Evolutionary conservation across 1,140 invertebrate species (phyloP).

Genomic region (Trissolcus basalis): DNA sequence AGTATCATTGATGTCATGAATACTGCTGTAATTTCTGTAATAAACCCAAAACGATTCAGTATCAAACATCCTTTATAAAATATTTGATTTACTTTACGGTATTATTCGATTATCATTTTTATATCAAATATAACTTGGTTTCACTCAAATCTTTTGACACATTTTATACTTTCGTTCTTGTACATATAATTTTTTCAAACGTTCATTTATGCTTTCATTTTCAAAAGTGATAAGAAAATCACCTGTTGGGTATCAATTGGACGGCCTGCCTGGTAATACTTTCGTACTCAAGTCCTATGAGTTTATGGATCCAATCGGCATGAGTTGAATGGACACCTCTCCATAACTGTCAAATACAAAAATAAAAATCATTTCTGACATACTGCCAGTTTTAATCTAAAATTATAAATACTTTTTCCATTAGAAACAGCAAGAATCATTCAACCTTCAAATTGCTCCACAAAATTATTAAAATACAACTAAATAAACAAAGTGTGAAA

Average conservation of each 20-base stretch:
- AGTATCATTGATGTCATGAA: slow-evolving; percentile 77
- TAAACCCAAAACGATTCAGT: slow-evolving; percentile 37
- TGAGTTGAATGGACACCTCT: slow-evolving; percentile 13
- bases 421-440: too few species aligned
- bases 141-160: too few species aligned
- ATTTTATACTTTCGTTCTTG: not conserved
- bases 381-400: slow-evolving; percentile 1
- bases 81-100: not conserved
- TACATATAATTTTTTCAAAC: too few species aligned
- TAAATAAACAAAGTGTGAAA: too few species aligned
- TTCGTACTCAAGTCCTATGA: slow-evolving; percentile 16
- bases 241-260: not conserved
- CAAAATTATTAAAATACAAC: too few species aligned
- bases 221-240: not conserved
- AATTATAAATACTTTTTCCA: not conserved
- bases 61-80: not conserved
- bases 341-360: slow-evolving; percentile 14
- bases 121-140: not conserved
- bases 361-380: slow-evolving; percentile 1
- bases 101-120: not conserved
- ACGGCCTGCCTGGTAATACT: slow-evolving; percentile 20
- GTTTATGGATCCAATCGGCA: slow-evolving; percentile 20
- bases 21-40: slow-evolving; percentile 76
- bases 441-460: too few species aligned
- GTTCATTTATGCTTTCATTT: not conserved